Percentiles rank a stretch among this genome's conserved stretches.
phyloP scores from a whole-genome alignment of 2,797 vertebrate species.

The Myotis myotis region DNA sequence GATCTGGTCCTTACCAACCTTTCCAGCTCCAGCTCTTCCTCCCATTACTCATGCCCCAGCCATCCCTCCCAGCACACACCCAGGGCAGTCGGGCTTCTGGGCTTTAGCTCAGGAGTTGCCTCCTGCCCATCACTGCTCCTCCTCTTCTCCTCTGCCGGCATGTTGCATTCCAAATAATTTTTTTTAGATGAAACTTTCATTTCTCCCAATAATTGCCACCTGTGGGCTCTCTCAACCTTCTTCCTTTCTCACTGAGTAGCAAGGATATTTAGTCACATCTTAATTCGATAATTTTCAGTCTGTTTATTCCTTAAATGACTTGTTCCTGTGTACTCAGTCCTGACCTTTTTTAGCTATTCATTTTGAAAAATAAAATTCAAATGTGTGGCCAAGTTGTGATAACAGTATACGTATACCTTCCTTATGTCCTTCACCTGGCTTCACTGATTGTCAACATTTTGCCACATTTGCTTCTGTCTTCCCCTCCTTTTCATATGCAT shows the following conservation, averaged over 20 bases:
- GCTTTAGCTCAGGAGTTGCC: neutral
- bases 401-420: neutral
- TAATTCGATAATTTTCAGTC: neutral
- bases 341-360: neutral
- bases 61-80: neutral
- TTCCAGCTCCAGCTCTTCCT: neutral
- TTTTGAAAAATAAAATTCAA: constrained; percentile 14
- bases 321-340: neutral
- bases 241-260: constrained; percentile 4
- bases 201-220: neutral
- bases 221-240: neutral
- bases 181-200: neutral
- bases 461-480: neutral
- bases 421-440: neutral
- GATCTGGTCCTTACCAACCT: neutral
- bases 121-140: neutral
- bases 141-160: neutral
- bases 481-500: neutral
- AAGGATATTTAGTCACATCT: constrained; percentile 26
- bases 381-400: neutral
- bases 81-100: neutral
- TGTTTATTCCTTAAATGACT: constrained; percentile 49
- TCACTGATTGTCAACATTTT: neutral
- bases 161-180: neutral
- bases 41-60: neutral